phyloP scores from a whole-genome alignment of 2,797 vertebrate species.

The Ctenochaetus hawaiiensis region DNA sequence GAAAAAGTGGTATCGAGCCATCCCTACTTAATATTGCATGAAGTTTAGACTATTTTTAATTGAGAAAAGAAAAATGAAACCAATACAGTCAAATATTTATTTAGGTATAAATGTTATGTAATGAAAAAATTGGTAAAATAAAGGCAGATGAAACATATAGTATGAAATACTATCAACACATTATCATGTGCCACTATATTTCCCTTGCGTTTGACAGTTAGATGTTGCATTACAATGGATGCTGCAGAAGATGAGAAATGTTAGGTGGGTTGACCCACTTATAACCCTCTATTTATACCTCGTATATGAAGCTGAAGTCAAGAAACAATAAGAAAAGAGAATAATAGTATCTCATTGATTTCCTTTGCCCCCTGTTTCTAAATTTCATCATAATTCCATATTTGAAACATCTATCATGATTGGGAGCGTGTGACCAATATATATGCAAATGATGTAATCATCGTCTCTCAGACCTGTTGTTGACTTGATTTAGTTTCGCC shows the following conservation, averaged over 20 bases:
- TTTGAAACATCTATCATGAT: slow-evolving; percentile 66
- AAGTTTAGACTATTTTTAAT: not conserved
- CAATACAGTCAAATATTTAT: not conserved
- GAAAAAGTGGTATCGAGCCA: no score
- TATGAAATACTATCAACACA: not conserved
- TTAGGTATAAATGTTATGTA: not conserved
- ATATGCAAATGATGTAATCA: slow-evolving; percentile 77
- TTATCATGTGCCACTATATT: not conserved
- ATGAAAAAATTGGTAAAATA: not conserved
- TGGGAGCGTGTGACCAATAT: slow-evolving; percentile 76
- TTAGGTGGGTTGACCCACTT: slow-evolving; percentile 19
- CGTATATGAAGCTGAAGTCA: not conserved
- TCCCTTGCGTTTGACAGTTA: not conserved
- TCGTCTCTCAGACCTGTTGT: slow-evolving; percentile 59
- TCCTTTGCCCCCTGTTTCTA: slow-evolving; percentile 4
- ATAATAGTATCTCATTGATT: slow-evolving; percentile 32
- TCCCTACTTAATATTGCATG: not conserved
- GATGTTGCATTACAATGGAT: slow-evolving; percentile 1
- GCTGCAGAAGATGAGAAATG: slow-evolving; percentile 19
- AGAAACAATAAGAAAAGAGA: slow-evolving; percentile 22
- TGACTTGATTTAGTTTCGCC: slow-evolving; percentile 57
- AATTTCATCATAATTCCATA: slow-evolving; percentile 60
- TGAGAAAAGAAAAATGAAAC: not conserved
- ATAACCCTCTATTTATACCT: slow-evolving; percentile 21
- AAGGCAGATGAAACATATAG: not conserved